phyloP scores from a whole-genome alignment of 2,888 invertebrate species.

The Drosophila anomalata region DNA sequence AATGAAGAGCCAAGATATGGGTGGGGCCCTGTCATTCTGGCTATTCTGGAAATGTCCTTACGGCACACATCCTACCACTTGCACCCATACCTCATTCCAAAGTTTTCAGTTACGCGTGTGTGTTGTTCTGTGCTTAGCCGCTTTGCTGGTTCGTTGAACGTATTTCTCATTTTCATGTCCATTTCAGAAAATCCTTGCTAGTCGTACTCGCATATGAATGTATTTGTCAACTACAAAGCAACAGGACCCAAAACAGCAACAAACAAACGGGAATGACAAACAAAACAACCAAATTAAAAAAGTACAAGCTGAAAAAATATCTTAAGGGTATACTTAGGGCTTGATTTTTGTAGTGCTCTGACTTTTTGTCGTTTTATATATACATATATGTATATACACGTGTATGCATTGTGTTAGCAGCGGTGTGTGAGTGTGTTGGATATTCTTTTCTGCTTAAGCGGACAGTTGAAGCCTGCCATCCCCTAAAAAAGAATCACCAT shows the following conservation, averaged over 20 bases:
- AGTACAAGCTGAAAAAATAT: slow-evolving; percentile 70
- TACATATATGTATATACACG: not conserved
- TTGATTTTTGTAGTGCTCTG: slow-evolving; percentile 66
- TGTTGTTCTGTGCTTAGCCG: slow-evolving; percentile 53
- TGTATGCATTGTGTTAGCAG: slow-evolving; percentile 28
- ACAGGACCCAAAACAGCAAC: slow-evolving; percentile 32
- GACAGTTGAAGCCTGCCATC: slow-evolving; percentile 45
- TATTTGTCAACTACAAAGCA: slow-evolving; percentile 70
- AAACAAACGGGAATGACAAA: slow-evolving; percentile 64
- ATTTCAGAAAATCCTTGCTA: slow-evolving; percentile 61
- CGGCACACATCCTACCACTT: not conserved
- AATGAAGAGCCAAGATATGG: slow-evolving; percentile 34
- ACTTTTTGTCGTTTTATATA: slow-evolving; percentile 60
- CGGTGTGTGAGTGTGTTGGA: not conserved
- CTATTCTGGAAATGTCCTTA: slow-evolving; percentile 1
- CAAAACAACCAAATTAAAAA: slow-evolving; percentile 75
- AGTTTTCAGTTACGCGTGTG: slow-evolving; percentile 21
- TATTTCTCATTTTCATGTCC: slow-evolving; percentile 80
- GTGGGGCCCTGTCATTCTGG: not conserved
- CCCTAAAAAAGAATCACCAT: not conserved
- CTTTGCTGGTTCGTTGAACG: slow-evolving; percentile 77
- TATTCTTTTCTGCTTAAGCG: slow-evolving; percentile 56
- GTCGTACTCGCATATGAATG: slow-evolving; percentile 62
- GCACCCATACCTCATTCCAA: not conserved
- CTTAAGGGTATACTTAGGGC: slow-evolving; percentile 76